Conservation (phyloP, 2,888 invertebrate genomes). For the Smittia sp. region DNA sequence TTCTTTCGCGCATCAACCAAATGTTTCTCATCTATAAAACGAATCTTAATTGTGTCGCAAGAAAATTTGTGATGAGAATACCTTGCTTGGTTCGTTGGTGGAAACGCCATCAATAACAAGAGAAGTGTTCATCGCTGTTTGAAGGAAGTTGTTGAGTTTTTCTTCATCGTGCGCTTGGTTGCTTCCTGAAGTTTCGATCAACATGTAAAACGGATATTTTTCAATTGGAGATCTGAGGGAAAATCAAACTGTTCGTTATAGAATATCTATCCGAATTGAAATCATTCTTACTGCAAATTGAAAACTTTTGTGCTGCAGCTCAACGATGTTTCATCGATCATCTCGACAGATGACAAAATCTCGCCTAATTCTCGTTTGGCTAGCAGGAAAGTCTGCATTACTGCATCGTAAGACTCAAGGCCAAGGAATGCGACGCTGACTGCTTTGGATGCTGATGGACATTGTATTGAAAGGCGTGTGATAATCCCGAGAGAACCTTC, state of each 20-base stretch:
- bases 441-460: conserved; percentile 79
- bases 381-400: conserved; percentile 69
- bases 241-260: background rate
- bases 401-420: conserved; percentile 71
- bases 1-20: conserved; percentile 84
- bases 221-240: conserved; percentile 60
- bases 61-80: too few relatives aligned
- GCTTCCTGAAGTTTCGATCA: conserved; percentile 87
- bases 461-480: conserved; percentile 87
- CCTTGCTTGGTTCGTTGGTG: conserved; percentile 75
- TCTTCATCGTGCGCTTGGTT: conserved; percentile 80
- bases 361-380: conserved; percentile 79
- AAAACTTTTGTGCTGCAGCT: conserved; percentile 55
- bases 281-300: conserved; percentile 54
- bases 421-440: conserved; percentile 86
- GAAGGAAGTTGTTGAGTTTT: conserved; percentile 77
- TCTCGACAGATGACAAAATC: conserved; percentile 92
- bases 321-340: conserved; percentile 79
- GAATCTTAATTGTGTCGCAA: too few relatives aligned
- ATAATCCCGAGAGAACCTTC: conserved; percentile 95
- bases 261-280: background rate
- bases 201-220: conserved; percentile 75
- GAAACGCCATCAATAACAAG: conserved; percentile 79
- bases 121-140: conserved; percentile 67
- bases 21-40: conserved; percentile 76